Base-by-base conservation (phyloP, 2,888 invertebrate species). In the Andrena praecox region DNA sequence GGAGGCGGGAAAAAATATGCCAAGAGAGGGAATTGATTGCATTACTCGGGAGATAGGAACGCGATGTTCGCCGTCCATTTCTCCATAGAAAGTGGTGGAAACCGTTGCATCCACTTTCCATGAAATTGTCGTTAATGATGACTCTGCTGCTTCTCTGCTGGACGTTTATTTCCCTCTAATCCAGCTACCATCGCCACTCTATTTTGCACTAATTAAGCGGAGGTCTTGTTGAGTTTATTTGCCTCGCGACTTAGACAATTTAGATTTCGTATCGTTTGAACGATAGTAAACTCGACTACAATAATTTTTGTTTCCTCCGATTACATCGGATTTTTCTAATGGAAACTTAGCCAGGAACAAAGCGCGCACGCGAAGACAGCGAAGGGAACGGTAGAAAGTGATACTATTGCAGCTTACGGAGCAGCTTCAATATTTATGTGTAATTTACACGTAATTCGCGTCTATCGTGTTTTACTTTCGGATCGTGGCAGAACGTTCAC, bases 1-100 rank as follows among this genome's bases (percentile, higher is more conserved):
- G 6, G 20, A 7, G 54, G 2, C 2, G 8, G 7, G 48, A 54
- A 52, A 64, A 77, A 29, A 48, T 20, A 59, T 35, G 31, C 31
- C 8, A 16, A 35, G 6, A 31, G 52, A 60, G 52, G 29, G 29
- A 66, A 33, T 24, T 77, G 74, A 77, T 74, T 73, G 16, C 10
- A 12, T 67, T 52, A n/a, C 1, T 7, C 16, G 24, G 10, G 33
- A 70, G 56, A 66, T n/a, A 66, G 50, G 29, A 60, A 42, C 50
- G 12, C 16, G 69, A 12, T n/a, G 59, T 70, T 70, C 60, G 42
- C 70, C 29, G 59, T 70, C 27, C 60, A 60, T 71, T 80, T 70
- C 79, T 60, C 24, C 52, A 70, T 80, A 80, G 79, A 80, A 80
- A 80, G 79, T 42, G 42, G 54, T 60, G 52, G 12, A 48, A 48